These are phyloP conservation scores for Climacteris rufus DNA, from an alignment of 2,113 vertebrate species.

Conservation along the genomic window DNA sequence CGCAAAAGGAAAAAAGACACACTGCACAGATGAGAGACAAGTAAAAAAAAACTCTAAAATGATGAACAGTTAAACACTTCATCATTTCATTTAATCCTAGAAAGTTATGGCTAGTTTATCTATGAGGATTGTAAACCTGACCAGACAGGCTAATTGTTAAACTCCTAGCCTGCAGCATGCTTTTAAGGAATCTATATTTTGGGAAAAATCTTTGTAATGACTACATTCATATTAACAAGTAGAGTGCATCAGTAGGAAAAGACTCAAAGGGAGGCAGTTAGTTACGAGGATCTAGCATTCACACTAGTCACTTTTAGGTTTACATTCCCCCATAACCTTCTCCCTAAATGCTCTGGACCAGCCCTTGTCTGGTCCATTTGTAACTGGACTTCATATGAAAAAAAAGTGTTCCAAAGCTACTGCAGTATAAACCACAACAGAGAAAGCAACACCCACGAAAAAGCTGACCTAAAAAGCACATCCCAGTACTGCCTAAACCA, in stretches of 20 bases:
- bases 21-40: not conserved
- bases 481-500: too few relatives aligned
- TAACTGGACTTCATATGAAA: not conserved
- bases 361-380: not conserved
- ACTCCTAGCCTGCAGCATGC: not conserved
- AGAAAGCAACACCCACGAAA: rapidly evolving
- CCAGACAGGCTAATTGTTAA: not conserved
- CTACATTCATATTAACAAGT: not conserved
- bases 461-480: not conserved
- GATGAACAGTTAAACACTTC: not conserved
- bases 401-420: not conserved
- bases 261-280: not conserved
- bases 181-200: not conserved
- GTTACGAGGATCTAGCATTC: not conserved
- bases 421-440: not conserved
- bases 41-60: not conserved
- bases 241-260: rapidly evolving
- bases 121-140: not conserved
- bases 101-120: not conserved
- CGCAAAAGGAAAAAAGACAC: not conserved
- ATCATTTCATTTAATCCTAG: not conserved
- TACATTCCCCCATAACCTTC: not conserved
- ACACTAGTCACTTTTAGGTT: not conserved
- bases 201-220: not conserved
- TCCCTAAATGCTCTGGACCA: not conserved